Evolutionary conservation across 2,797 vertebrate genomes (phyloP).

Genomic region (Martes flavigula): DNA sequence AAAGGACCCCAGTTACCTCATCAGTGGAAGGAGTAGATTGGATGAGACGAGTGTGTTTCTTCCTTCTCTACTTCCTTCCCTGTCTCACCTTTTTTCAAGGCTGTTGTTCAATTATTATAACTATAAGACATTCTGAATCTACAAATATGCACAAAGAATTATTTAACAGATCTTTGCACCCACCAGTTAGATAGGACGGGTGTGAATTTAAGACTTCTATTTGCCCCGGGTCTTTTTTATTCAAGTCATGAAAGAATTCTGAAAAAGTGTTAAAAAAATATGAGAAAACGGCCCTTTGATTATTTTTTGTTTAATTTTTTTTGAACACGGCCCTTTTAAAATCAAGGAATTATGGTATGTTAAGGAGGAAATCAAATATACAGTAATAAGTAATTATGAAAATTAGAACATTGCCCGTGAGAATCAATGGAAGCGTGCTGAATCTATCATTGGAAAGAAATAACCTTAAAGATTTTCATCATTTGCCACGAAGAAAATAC

Average conservation of each 20-base stretch:
- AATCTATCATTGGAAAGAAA: background rate
- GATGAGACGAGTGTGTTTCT: background rate
- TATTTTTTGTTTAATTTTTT: background rate
- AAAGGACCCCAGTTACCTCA: background rate
- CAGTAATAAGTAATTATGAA: slow-evolving; percentile 38
- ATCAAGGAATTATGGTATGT: background rate
- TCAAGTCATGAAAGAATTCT: slow-evolving; percentile 24
- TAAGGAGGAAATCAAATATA: background rate
- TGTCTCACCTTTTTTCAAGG: background rate
- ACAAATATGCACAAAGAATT: background rate
- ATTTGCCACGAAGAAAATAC: background rate
- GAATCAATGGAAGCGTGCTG: background rate
- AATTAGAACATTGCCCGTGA: background rate
- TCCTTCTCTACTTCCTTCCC: background rate
- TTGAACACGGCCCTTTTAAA: slow-evolving; percentile 1
- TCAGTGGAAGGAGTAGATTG: background rate
- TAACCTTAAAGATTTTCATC: background rate
- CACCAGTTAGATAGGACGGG: background rate
- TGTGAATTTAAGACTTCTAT: slow-evolving; percentile 32
- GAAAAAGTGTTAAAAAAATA: slow-evolving; percentile 36
- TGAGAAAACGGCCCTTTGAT: slow-evolving; percentile 4
- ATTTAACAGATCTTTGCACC: background rate
- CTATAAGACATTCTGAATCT: background rate
- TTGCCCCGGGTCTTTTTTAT: background rate
- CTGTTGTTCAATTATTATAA: background rate